Base-by-base conservation (phyloP, 2,888 invertebrate genomes). In the Stenchaetothrips biformis region DNA sequence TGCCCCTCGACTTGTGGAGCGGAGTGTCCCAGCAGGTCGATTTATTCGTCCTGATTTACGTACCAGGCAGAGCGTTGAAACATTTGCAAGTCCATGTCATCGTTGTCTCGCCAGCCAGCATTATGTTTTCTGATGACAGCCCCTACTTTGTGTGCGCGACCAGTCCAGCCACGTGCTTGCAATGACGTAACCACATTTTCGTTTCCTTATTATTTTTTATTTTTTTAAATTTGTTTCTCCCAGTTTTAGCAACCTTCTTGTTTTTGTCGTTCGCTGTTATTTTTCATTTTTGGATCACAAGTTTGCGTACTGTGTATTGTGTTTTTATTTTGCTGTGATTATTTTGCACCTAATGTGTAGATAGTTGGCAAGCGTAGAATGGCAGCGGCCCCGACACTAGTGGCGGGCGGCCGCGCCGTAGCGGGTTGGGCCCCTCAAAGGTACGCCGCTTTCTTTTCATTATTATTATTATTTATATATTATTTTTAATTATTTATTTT, bases 221-320 rank as follows among this genome's bases (percentile, higher is more conserved):
- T 80, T 74, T 79, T 82, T 82, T 80, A 79, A 59, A 27, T 81
- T 80, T 81, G 79, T 79, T 67, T 80, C 13, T 80, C 81, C 80
- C 82, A 81, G 82, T 80, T 83, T 80, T 82, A 81, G 83, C 80
- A 82, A 78, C 82, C 59, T 48, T 82, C 83, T 84, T 84, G 84
- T 83, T 82, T 84, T 83, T 81, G 67, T 81, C 81, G 82, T 77
- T 77, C 25, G 78, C 78, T 27, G 48, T 80, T 78, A 59, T 78
- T 79, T 80, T 80, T 79, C 78, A 49, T 80, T 37, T 2, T 37
- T 2, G 37, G 37, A 4, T 37, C 37, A 80, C 81, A 25, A 82
- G 37, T 82, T 79, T 80, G 80, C 78, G 80, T 37, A 81, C 67
- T 78, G 48, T 82, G 78, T 82, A 74, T 80, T 79, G 78, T 81